Evolutionary conservation across 2,888 invertebrate species (phyloP).

Genomic region (Lasioglossum villosulum): DNA sequence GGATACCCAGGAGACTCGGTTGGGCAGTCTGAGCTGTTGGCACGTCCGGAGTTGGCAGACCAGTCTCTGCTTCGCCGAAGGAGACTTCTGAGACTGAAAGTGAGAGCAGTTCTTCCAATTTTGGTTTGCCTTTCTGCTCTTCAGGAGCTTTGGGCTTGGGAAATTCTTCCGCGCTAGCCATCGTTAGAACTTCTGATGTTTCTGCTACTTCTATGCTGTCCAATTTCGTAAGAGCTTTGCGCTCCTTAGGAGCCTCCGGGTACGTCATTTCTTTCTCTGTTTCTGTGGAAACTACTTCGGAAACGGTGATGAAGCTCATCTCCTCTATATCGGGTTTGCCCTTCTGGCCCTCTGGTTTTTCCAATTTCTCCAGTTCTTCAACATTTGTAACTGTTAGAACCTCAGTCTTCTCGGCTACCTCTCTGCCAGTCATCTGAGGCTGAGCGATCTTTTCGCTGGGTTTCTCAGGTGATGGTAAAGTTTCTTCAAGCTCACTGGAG

Average conservation of each 20-base stretch:
- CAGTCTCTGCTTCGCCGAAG: slow-evolving; percentile 81
- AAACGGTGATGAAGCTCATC: slow-evolving; percentile 74
- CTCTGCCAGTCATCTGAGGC: slow-evolving; percentile 73
- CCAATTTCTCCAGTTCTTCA: slow-evolving; percentile 66
- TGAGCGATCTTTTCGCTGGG: slow-evolving; percentile 82
- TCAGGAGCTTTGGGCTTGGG: slow-evolving; percentile 64
- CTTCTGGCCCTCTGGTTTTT: slow-evolving; percentile 69
- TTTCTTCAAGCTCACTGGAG: slow-evolving; percentile 66
- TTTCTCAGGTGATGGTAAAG: slow-evolving; percentile 57
- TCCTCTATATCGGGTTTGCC: slow-evolving; percentile 76
- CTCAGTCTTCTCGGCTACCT: slow-evolving; percentile 73
- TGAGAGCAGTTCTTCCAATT: slow-evolving; percentile 75
- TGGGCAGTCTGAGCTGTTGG: slow-evolving; percentile 79
- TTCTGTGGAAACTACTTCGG: slow-evolving; percentile 77
- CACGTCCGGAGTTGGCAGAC: slow-evolving; percentile 73
- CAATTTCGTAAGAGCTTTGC: slow-evolving; percentile 81
- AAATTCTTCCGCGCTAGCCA: slow-evolving; percentile 71
- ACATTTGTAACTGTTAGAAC: slow-evolving; percentile 72
- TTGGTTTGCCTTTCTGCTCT: slow-evolving; percentile 70
- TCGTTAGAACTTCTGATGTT: slow-evolving; percentile 75
- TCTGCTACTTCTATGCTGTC: slow-evolving; percentile 81
- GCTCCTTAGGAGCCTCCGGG: slow-evolving; percentile 76
- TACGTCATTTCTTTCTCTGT: slow-evolving; percentile 70
- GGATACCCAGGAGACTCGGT: slow-evolving; percentile 77
- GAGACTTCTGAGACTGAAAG: slow-evolving; percentile 78